Evolutionary conservation across 2,113 vertebrate species (phyloP), one percentile per base, ranked within the genome.

Genomic region (Brienomyrus brachyistius): DNA sequence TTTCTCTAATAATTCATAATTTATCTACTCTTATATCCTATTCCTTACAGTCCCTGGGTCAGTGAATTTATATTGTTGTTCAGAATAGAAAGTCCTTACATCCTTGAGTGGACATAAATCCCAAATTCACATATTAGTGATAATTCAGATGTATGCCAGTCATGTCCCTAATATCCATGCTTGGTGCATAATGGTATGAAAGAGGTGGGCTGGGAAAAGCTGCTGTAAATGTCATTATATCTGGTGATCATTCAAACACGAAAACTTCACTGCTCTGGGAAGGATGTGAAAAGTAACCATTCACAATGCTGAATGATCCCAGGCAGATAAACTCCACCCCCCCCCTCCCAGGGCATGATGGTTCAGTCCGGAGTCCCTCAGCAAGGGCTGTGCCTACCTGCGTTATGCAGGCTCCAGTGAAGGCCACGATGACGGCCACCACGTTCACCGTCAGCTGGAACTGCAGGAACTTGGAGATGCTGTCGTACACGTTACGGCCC

Each of bases 391-490:
- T 43, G 19, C 94, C 93, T 90, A 98, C 98, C 97, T 99, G 98
- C 2, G 98, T 99, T 92, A 99, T 97, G 92, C 98, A 99, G 48
- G 98, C 98, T 0, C 98, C 98, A 0, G 98, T 99, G 95, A 99
- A 99, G 88, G 98, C 98, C 93, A 99, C 98, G 0, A 99, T 99
- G 91, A 99, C 98, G 0, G 98, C 98, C 92, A 99, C 98, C 0
- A 99, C 95, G 0, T 99, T 99, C 90, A 99, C 98, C 0, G 98
- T 99, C 40, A 99, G 97, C 96, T 99, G 98, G 95, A 99, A 99
- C 95, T 99, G 98, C 91, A 99, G 96, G 93, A 99, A 99, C 91
- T 99, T 99, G 92, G 98, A 99, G 94, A 99, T 99, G 92, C 98
- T 98, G 92, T 99, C 98, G 0, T 99, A 99, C 90, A 99, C 98